phyloP scores from a whole-genome alignment of 2,888 invertebrate genomes.

The Bombylius major region DNA sequence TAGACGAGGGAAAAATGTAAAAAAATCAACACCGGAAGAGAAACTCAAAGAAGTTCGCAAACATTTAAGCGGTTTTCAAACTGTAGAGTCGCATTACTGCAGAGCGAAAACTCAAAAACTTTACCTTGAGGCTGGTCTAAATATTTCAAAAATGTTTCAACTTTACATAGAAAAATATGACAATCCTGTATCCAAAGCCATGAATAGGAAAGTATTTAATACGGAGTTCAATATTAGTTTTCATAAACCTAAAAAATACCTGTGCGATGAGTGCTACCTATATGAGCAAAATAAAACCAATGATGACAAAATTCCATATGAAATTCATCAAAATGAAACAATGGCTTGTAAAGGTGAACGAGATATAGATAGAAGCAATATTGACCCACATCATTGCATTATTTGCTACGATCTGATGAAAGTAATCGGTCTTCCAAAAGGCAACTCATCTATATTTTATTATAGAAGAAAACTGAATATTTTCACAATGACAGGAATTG shows the following conservation, averaged over 20 bases:
- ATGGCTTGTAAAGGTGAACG: neutral
- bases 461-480: neutral
- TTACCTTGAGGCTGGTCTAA: neutral
- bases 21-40: too few relatives aligned
- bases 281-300: neutral
- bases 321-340: neutral
- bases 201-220: neutral
- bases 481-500: neutral
- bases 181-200: neutral
- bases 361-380: neutral
- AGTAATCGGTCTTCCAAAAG: neutral
- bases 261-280: neutral
- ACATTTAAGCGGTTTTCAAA: too few relatives aligned
- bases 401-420: neutral
- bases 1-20: too few relatives aligned
- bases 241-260: neutral
- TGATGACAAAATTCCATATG: neutral
- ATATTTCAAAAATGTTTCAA: neutral
- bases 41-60: too few relatives aligned
- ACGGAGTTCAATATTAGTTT: neutral
- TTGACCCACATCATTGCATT: neutral
- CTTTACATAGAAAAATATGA: neutral
- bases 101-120: neutral
- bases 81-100: too few relatives aligned
- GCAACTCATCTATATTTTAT: neutral